phyloP scores from a whole-genome alignment of 2,888 invertebrate genomes.

The Lydus trimaculatus region DNA sequence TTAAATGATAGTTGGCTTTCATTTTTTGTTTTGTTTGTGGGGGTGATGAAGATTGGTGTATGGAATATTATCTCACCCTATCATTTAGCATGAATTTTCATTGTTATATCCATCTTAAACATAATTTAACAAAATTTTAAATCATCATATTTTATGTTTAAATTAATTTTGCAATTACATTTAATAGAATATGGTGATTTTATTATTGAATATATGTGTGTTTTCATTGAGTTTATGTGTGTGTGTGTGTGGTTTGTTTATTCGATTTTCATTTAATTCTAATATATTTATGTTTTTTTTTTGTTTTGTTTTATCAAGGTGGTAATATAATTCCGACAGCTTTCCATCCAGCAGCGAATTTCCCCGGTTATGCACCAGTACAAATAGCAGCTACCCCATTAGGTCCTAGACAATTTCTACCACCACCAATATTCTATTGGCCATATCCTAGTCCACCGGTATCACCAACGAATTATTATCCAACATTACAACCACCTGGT shows the following conservation, averaged over 20 bases:
- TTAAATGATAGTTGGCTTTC: neutral
- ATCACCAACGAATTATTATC: constrained; percentile 88
- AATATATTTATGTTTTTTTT: constrained; percentile 4
- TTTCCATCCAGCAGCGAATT: constrained; percentile 55
- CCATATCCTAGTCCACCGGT: constrained; percentile 94
- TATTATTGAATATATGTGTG: neutral
- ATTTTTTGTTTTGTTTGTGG: neutral
- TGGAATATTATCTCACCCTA: neutral
- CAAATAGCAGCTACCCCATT: constrained; percentile 58
- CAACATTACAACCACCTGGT: constrained; percentile 64
- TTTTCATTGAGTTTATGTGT: neutral
- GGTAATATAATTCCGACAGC: constrained; percentile 67
- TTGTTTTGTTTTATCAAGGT: constrained; percentile 58
- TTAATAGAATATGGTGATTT: neutral
- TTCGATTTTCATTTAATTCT: neutral
- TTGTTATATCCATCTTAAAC: no score
- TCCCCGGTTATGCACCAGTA: constrained; percentile 56
- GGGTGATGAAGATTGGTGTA: neutral
- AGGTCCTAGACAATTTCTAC: constrained; percentile 62
- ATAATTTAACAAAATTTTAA: neutral
- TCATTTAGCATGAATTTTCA: neutral
- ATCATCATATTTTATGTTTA: neutral
- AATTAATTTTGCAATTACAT: neutral
- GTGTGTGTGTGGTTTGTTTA: neutral
- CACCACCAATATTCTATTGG: constrained; percentile 85